Conservation (phyloP, 2,113 vertebrate genomes). For the Chamaetylas fuelleborni region DNA sequence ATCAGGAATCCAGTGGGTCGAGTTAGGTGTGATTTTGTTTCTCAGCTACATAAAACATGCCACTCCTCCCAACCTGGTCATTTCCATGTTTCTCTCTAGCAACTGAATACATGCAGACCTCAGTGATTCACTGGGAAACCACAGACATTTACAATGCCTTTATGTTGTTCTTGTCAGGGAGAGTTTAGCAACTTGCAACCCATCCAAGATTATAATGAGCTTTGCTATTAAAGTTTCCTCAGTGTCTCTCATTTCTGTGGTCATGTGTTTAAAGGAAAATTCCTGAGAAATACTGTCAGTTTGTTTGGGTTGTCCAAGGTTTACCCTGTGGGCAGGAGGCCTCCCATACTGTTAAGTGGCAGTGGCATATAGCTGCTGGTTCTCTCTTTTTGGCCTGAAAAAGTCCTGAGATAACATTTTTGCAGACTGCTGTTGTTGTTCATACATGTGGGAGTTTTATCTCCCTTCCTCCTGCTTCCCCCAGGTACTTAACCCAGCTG, state of each 20-base stretch:
- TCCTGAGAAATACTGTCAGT: neutral
- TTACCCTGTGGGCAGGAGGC: neutral
- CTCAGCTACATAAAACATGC: neutral
- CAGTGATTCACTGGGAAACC: neutral
- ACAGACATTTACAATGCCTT: neutral
- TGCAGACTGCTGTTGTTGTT: neutral
- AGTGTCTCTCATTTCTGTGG: neutral
- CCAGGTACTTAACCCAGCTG: neutral
- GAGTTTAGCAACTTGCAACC: neutral
- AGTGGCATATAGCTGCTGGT: neutral
- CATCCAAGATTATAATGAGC: neutral
- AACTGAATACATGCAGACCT: neutral
- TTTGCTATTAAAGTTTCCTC: neutral
- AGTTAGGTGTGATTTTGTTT: neutral
- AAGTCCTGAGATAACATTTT: neutral
- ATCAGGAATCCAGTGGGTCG: neutral
- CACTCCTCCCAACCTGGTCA: neutral
- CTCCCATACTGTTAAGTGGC: neutral
- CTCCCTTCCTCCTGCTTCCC: neutral
- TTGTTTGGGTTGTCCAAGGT: constrained; percentile 13
- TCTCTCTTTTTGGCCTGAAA: neutral
- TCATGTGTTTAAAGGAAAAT: neutral
- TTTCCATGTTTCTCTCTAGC: neutral
- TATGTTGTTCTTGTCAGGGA: neutral
- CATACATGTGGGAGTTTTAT: neutral